Evolutionary conservation across 2,113 vertebrate species (phyloP), one percentile per base, ranked within the genome.

Genomic region (Puffinus mauretanicus): DNA sequence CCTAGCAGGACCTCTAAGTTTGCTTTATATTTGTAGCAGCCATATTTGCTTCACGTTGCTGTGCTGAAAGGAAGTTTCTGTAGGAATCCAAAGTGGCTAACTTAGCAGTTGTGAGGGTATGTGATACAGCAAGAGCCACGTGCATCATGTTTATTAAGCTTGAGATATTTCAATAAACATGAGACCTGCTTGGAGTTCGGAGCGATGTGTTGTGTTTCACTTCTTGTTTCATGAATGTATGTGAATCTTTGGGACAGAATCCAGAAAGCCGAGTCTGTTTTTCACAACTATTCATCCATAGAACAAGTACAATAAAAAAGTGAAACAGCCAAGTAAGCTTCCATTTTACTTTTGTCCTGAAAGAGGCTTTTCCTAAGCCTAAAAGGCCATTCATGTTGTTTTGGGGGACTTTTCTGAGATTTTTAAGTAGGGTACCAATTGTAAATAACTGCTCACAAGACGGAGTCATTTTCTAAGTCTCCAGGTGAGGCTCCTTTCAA

Each of bases 91-190:
- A 70, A 38, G 64, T 60, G 62, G 7, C 16, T 54, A 24, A 69
- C 52, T 47, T 55, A 24, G 32, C 29, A 21, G 27, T 49, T 76
- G 25, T 55, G 38, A 82, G 49, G 34, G 26, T 60, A 5, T 64
- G 38, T 51, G 34, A 30, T 75, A 30, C 34, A 66, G 71, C 46
- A 55, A 69, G 27, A 93, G n/a, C 90, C 9, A 3, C 10, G 26
- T 54, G n/a, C 22, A 13, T 84, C 19, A 8, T 49, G 60, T 69
- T 93, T 69, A 32, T 61, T 86, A 69, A 77, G 18, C 67, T 30
- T 64, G 61, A 79, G 84, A 34, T 87, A 30, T 51, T 87, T 90
- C 84, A 97, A 95, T 97, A 96, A 97, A 97, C 6, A 4, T 52
- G 69, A 71, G 44, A 58, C n/a, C 38, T 90, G 57, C 81, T 70